Conservation (phyloP, 1,140 invertebrate species). For the Cotesia glomerata region DNA sequence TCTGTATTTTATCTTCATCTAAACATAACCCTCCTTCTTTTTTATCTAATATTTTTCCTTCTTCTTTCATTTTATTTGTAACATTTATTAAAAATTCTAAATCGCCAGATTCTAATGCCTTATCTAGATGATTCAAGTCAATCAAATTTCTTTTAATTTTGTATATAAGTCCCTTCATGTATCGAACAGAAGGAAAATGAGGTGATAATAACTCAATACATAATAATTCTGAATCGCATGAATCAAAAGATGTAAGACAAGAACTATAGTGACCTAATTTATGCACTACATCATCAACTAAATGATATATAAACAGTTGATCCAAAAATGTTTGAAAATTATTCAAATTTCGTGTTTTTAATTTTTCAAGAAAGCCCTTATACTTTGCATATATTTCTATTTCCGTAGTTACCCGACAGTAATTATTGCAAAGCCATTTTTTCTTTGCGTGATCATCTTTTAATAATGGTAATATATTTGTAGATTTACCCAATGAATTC, state of each 20-base stretch:
- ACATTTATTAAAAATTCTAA: neutral
- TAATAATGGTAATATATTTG: neutral
- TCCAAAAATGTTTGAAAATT: neutral
- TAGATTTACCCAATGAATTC: neutral
- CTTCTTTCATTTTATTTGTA: neutral
- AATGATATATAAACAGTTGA: neutral
- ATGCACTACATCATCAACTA: neutral
- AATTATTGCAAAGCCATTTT: neutral
- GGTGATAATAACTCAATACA: too few relatives aligned
- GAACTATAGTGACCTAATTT: neutral
- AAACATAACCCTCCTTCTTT: neutral
- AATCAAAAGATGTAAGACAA: too few relatives aligned
- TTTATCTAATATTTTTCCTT: neutral
- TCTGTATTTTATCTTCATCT: slow-evolving; percentile 13
- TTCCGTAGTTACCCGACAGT: neutral
- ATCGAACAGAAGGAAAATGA: too few relatives aligned
- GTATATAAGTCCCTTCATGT: too few relatives aligned
- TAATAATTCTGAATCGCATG: too few relatives aligned
- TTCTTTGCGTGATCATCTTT: neutral
- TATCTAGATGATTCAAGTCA: slow-evolving; percentile 14
- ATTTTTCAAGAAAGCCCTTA: slow-evolving; percentile 2
- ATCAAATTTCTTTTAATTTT: neutral
- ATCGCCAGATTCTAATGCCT: slow-evolving; percentile 13
- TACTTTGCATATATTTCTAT: neutral
- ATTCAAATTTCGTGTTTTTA: neutral